Percentiles rank a stretch among this genome's conserved stretches.
These are phyloP conservation scores for Rhopalosiphum nymphaeae DNA, from an alignment of 2,888 invertebrate species.

Conservation along the genomic window DNA sequence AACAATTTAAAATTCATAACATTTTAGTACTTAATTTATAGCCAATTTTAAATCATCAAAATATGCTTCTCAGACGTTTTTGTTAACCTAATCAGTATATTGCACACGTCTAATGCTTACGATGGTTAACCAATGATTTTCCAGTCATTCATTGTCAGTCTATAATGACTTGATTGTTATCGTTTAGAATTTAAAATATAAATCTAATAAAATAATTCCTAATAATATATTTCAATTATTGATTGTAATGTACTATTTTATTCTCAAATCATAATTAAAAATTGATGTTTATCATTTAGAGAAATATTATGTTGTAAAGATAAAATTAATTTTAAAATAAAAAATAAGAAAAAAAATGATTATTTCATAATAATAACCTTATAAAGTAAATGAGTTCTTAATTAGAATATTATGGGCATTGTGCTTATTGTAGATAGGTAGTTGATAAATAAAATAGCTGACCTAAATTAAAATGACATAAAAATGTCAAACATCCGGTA, in stretches of 20 bases:
- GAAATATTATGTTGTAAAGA: background rate
- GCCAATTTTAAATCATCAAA: background rate
- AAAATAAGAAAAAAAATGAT: background rate
- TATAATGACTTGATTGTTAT: background rate
- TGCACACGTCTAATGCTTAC: background rate
- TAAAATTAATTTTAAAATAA: background rate
- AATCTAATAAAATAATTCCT: background rate
- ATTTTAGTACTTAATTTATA: background rate
- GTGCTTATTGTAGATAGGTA: background rate
- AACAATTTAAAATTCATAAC: background rate
- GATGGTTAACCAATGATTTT: background rate
- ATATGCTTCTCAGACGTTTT: background rate
- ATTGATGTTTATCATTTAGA: background rate
- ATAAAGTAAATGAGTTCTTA: background rate
- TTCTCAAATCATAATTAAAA: background rate
- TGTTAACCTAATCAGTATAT: background rate
- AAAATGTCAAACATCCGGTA: constrained; percentile 30
- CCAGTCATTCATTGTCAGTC: background rate
- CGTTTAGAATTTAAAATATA: background rate
- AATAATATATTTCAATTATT: background rate
- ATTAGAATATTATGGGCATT: background rate
- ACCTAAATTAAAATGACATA: constrained; percentile 28
- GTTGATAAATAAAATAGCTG: constrained; percentile 17
- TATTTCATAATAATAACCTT: background rate
- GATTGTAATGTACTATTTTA: background rate